Evolutionary conservation across 1,140 invertebrate genomes (phyloP), one percentile per base, ranked within the genome.

Genomic region (Uloborus diversus): DNA sequence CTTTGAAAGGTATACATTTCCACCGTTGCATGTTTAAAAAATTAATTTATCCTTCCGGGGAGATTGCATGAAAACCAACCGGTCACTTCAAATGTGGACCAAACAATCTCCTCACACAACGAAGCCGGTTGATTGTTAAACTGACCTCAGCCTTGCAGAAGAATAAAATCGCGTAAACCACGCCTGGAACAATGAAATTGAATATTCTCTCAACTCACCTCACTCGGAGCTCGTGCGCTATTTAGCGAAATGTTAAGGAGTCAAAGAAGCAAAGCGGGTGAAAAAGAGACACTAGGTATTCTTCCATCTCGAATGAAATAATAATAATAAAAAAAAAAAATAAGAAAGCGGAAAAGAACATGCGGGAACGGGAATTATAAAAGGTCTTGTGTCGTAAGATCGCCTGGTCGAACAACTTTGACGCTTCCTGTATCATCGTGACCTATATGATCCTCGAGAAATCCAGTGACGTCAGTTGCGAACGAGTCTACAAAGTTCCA

Each of bases 351-450:
- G 64, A 64, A 64, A 27, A 64, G 59, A 73, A 25, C 35, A 71
- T 57, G 69, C 56, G 56, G 30, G 69, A 59, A 64, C 71, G 71
- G 69, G 69, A 57, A 37, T 71, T 73, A 27, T 62, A 30, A 64
- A 53, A 75, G 71, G 71, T 75, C 59, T 70, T 33, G 57, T 64
- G 71, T 75, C 71, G 68, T 70, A 28, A 57, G 53, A 57, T 70
- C 11, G 71, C 71, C 57, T 64, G 71, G 71, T 75, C 71, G 57
- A 37, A 64, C 71, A 64, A 75, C 71, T 64, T 75, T 20, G 51
- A 57, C 23, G 71, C 71, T 75, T 75, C 71, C 71, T 75, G 71
- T 28, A 75, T 75, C 71, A 59, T 35, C 28, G 28, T 75, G 71
- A 75, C 71, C 61, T 51, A 75, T 17, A 71, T 71, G 69, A 71